Conservation (phyloP, 2,888 invertebrate genomes). For the Melikaiella ostensackeni region DNA sequence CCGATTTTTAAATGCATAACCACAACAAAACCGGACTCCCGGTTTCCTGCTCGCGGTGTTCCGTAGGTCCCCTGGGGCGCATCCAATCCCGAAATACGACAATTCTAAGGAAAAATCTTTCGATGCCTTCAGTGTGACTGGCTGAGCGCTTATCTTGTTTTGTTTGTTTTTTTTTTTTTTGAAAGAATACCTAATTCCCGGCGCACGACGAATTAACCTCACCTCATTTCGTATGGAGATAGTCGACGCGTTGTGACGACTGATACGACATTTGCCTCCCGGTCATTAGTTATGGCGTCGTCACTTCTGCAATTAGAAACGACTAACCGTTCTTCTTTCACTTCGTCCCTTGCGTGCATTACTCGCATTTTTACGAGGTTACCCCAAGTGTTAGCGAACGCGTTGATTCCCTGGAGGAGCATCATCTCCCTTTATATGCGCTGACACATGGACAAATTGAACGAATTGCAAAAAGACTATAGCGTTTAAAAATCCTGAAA, state of each 20-base stretch:
- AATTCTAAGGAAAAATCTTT: not conserved
- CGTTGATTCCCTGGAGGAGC: conserved; percentile 52
- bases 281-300: conserved; percentile 75
- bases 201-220: conserved; percentile 52
- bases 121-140: not conserved
- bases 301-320: conserved; percentile 75
- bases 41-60: conserved; percentile 28
- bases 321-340: conserved; percentile 60
- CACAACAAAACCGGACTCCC: conserved; percentile 22
- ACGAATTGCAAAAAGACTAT: conserved; percentile 23
- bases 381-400: conserved; percentile 46
- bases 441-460: conserved; percentile 46
- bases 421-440: conserved; percentile 30
- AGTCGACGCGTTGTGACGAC: conserved; percentile 62
- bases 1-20: not conserved
- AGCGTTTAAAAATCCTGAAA: not conserved
- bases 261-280: conserved; percentile 69
- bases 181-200: not conserved
- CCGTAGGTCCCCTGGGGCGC: not conserved
- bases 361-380: conserved; percentile 53
- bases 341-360: conserved; percentile 40
- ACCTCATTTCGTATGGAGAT: conserved; percentile 59
- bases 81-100: conserved; percentile 21
- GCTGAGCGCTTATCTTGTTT: conserved; percentile 9
- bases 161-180: conserved; percentile 26